Percentiles rank a stretch among this genome's conserved stretches.
phyloP scores from a whole-genome alignment of 2,113 vertebrate species.

The Chlamydotis undulata region DNA sequence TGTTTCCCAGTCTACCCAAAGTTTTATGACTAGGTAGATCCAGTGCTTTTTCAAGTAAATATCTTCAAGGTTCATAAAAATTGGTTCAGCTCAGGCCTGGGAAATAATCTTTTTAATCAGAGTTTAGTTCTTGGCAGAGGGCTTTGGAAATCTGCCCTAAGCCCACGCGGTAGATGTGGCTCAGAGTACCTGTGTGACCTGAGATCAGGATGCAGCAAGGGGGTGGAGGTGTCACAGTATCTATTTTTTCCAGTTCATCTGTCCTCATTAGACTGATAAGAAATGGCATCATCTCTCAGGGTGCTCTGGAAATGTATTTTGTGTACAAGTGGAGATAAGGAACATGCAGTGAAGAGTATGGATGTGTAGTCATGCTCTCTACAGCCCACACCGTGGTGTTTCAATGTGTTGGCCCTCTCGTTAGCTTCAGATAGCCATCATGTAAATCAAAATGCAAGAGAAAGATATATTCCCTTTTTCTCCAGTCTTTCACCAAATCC shows the following conservation, averaged over 20 bases:
- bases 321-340: background rate
- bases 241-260: background rate
- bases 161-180: background rate
- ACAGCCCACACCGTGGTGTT: fast-evolving
- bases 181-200: background rate
- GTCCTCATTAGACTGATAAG: background rate
- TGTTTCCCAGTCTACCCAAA: background rate
- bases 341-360: background rate
- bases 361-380: background rate
- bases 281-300: background rate
- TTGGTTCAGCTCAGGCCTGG: background rate
- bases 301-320: background rate
- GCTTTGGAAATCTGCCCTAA: background rate
- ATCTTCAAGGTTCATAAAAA: background rate
- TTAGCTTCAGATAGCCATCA: background rate
- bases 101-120: background rate
- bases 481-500: background rate
- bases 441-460: background rate
- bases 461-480: background rate
- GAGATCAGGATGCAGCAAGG: background rate
- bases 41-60: background rate
- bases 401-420: background rate
- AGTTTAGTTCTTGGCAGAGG: background rate
- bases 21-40: background rate
- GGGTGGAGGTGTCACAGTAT: background rate